Evolutionary conservation across 2,113 vertebrate species (phyloP).

Genomic region (Apodemus speciosus): DNA sequence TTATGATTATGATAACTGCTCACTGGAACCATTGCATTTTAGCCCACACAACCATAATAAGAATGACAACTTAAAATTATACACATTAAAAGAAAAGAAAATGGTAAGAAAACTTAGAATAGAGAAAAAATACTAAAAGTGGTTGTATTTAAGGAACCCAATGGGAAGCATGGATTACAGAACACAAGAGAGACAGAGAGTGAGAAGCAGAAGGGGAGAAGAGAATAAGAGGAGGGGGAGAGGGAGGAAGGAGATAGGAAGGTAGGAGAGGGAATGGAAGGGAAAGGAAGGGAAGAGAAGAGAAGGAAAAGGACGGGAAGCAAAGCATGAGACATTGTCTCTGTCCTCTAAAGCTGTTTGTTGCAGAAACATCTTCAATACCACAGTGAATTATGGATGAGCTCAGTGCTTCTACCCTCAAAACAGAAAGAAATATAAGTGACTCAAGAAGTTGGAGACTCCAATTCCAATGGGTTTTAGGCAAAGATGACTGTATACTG

Average conservation of each 20-base stretch:
- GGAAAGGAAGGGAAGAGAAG: background rate
- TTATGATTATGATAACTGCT: background rate
- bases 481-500: background rate
- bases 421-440: background rate
- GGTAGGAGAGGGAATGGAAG: accelerated
- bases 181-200: background rate
- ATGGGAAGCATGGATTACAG: background rate
- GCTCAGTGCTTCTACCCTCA: background rate
- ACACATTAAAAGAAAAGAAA: background rate
- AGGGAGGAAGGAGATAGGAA: accelerated
- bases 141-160: background rate
- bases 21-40: background rate
- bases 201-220: background rate
- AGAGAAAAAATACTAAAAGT: background rate
- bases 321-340: background rate
- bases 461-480: no score
- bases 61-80: background rate
- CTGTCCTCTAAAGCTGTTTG: background rate
- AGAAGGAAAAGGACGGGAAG: no score
- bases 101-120: background rate
- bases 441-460: background rate
- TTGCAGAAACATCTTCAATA: background rate
- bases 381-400: background rate
- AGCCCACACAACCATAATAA: background rate
- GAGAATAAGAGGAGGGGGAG: background rate